Percentiles rank a stretch among this genome's conserved stretches.
Conservation (phyloP, 23 tunicate genomes). For the Clavelina lepadiformis region DNA sequence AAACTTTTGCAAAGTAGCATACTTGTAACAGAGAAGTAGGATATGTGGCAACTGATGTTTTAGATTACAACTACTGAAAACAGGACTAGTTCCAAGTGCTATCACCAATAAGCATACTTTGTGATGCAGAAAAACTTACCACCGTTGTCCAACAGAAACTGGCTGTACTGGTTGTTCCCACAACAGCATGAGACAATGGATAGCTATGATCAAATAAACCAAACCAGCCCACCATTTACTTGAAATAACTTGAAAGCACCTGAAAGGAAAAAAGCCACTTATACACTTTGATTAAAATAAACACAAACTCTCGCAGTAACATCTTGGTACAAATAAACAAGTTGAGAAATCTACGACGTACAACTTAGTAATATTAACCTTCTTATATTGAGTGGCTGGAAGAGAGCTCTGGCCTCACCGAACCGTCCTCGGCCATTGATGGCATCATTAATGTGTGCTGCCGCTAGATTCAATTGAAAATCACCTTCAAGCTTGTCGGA, state of each 20-base stretch:
- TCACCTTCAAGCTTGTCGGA: conserved; percentile 38
- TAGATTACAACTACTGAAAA: no score
- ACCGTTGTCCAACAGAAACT: conserved; percentile 39
- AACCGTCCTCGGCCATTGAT: conserved; percentile 77
- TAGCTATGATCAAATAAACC: conserved; percentile 50
- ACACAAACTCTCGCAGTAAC: neutral
- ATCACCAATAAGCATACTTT: no score
- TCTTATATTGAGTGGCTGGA: conserved; percentile 50
- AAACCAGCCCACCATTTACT: conserved; percentile 63
- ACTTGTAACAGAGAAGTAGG: no score
- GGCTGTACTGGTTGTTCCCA: conserved; percentile 83
- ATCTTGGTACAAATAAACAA: no score
- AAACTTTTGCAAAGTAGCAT: no score
- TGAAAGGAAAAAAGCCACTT: conserved; percentile 1
- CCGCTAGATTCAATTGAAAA: conserved; percentile 68
- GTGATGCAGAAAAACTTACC: no score
- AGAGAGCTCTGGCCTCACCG: conserved; percentile 77
- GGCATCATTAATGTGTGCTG: conserved; percentile 89
- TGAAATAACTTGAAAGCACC: conserved; percentile 64
- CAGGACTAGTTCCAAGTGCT: no score
- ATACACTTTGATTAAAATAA: neutral
- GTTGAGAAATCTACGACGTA: no score
- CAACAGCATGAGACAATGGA: conserved; percentile 60
- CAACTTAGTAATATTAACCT: conserved; percentile 16
- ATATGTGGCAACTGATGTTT: no score